A percentile compares a stretch with the other conserved stretches of the same genome.
phyloP scores from a whole-genome alignment of 2,113 vertebrate species.

The Pterophyllum scalare region DNA sequence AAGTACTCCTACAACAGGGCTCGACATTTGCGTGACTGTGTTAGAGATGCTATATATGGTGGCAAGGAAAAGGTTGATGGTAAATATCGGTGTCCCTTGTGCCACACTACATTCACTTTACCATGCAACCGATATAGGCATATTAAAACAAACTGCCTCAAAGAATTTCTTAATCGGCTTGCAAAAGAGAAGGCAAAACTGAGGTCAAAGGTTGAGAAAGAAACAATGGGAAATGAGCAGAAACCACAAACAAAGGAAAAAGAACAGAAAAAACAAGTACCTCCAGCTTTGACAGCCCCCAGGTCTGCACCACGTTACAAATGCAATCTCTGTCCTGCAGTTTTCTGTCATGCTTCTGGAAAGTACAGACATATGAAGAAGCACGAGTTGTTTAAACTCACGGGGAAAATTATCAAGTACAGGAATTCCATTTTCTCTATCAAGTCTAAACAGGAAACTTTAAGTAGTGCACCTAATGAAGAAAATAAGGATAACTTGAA shows the following conservation, averaged over 20 bases:
- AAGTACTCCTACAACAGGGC: constrained; percentile 76
- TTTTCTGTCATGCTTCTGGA: constrained; percentile 74
- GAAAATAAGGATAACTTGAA: background rate
- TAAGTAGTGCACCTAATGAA: background rate
- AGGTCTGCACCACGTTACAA: constrained; percentile 32
- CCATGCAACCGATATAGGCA: constrained; percentile 73
- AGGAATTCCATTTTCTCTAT: constrained; percentile 42
- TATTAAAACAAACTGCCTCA: constrained; percentile 68
- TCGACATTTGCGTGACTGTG: constrained; percentile 79
- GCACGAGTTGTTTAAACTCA: constrained; percentile 69
- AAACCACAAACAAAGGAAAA: constrained; percentile 16
- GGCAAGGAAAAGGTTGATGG: constrained; percentile 56
- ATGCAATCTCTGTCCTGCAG: constrained; percentile 74
- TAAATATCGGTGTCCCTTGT: constrained; percentile 78
- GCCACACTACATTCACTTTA: constrained; percentile 61
- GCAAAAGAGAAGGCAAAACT: constrained; percentile 21
- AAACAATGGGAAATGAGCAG: background rate
- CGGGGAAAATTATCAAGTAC: constrained; percentile 59
- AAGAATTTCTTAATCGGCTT: constrained; percentile 51
- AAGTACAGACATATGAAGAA: constrained; percentile 79
- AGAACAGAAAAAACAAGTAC: constrained; percentile 28
- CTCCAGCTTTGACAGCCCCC: background rate
- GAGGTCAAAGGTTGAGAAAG: background rate
- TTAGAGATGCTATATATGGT: constrained; percentile 43
- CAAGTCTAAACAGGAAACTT: background rate